Conservation (phyloP, 2,888 invertebrate genomes). For the Ornithoptera priamus region DNA sequence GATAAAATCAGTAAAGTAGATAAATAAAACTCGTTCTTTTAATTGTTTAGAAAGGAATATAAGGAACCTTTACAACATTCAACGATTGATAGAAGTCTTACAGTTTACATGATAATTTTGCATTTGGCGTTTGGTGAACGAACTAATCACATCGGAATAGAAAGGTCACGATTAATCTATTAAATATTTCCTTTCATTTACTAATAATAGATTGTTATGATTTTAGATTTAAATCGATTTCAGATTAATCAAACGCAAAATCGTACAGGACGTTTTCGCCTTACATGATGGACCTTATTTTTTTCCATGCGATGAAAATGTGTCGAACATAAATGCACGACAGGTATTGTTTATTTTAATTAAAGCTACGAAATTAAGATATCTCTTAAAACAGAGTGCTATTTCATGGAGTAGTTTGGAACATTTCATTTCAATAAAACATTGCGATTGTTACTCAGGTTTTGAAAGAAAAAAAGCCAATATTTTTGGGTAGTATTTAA, state of each 20-base stretch:
- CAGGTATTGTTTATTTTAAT: conserved; percentile 11
- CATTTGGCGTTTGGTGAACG: conserved; percentile 18
- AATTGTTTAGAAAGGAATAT: conserved; percentile 12
- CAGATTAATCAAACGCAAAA: conserved; percentile 7
- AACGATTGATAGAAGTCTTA: conserved; percentile 12
- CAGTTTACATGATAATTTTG: conserved; percentile 18
- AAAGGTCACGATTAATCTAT: conserved; percentile 9
- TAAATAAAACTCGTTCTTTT: not conserved
- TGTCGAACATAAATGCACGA: conserved; percentile 1
- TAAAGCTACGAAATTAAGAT: not conserved
- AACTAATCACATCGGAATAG: conserved; percentile 19
- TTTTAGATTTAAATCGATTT: too few species aligned
- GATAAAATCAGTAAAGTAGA: not conserved
- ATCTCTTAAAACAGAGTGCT: not conserved
- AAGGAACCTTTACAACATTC: conserved; percentile 14
- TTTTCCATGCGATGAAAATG: not conserved
- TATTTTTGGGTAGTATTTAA: too few species aligned
- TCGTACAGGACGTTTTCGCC: conserved; percentile 12
- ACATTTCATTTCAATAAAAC: too few species aligned
- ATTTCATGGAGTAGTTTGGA: too few species aligned
- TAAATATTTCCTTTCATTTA: not conserved
- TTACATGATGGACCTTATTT: conserved; percentile 24
- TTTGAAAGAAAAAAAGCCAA: too few species aligned
- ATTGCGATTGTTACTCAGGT: too few species aligned
- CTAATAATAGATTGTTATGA: not conserved